These are phyloP conservation scores for Cataglyphis hispanica DNA, from an alignment of 1,140 invertebrate species.

Conservation along the genomic window DNA sequence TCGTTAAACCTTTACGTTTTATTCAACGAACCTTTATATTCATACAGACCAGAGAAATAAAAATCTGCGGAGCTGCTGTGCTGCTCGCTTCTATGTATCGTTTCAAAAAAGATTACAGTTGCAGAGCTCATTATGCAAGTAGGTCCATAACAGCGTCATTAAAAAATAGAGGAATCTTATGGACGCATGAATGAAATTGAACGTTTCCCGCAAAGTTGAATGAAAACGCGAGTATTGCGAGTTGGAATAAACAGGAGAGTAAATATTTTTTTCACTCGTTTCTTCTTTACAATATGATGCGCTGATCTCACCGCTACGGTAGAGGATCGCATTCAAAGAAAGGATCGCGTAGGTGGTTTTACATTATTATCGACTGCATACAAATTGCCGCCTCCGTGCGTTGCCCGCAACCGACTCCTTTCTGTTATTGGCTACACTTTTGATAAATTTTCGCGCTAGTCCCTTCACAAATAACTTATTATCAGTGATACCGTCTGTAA, in stretches of 20 bases:
- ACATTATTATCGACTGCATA: slow-evolving; percentile 59
- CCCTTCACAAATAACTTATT: slow-evolving; percentile 13
- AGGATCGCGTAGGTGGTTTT: slow-evolving; percentile 54
- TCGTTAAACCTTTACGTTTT: slow-evolving; percentile 80
- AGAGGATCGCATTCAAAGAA: neutral
- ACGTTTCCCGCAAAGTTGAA: neutral
- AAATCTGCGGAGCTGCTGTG: slow-evolving; percentile 68
- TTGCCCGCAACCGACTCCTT: slow-evolving; percentile 45
- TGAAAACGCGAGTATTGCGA: neutral
- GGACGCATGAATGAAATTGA: neutral
- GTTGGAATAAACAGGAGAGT: neutral
- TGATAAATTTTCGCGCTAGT: slow-evolving; percentile 72
- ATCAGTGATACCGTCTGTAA: slow-evolving; percentile 19
- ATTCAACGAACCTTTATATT: slow-evolving; percentile 73
- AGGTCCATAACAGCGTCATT: neutral
- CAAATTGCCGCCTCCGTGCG: slow-evolving; percentile 68
- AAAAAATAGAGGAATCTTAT: neutral
- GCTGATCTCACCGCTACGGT: neutral
- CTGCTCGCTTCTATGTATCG: neutral
- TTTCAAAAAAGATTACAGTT: neutral
- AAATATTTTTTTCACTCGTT: neutral
- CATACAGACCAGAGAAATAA: slow-evolving; percentile 63
- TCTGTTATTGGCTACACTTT: slow-evolving; percentile 70
- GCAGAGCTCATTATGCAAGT: neutral
- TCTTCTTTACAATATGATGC: neutral